A percentile compares a stretch with the other conserved stretches of the same genome.
Conservation (phyloP, 1,140 invertebrate species). For the Monomorium pharaonis region DNA sequence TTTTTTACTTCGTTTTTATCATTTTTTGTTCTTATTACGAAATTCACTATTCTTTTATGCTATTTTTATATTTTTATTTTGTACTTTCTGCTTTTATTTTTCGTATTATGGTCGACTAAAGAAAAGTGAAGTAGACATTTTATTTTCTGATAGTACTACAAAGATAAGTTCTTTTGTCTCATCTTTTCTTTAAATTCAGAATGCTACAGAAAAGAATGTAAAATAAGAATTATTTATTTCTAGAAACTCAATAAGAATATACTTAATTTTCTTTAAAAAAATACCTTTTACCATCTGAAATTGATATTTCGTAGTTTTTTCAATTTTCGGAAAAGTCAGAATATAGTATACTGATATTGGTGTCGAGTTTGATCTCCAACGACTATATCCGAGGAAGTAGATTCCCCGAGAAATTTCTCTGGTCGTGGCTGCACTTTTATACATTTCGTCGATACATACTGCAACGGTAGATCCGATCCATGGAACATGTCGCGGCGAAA, state of each 20-base stretch:
- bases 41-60: neutral
- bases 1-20: conserved; percentile 16
- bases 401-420: conserved; percentile 17
- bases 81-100: neutral
- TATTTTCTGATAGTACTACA: neutral
- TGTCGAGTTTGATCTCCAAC: conserved; percentile 8
- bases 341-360: neutral
- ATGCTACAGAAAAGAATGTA: neutral
- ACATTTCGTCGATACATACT: conserved; percentile 2
- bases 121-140: neutral
- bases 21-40: neutral
- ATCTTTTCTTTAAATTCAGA: neutral
- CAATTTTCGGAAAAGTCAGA: conserved; percentile 7
- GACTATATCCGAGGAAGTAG: conserved; percentile 19
- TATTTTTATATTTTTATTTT: conserved; percentile 4
- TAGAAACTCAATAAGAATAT: neutral
- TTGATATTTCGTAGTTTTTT: conserved; percentile 4
- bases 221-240: neutral
- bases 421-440: conserved; percentile 29
- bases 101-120: neutral
- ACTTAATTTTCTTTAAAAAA: neutral
- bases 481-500: conserved; percentile 14
- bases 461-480: conserved; percentile 13
- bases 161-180: conserved; percentile 7
- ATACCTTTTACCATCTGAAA: neutral